phyloP scores from a whole-genome alignment of 2,888 invertebrate genomes.

The Cephalotes varians region DNA sequence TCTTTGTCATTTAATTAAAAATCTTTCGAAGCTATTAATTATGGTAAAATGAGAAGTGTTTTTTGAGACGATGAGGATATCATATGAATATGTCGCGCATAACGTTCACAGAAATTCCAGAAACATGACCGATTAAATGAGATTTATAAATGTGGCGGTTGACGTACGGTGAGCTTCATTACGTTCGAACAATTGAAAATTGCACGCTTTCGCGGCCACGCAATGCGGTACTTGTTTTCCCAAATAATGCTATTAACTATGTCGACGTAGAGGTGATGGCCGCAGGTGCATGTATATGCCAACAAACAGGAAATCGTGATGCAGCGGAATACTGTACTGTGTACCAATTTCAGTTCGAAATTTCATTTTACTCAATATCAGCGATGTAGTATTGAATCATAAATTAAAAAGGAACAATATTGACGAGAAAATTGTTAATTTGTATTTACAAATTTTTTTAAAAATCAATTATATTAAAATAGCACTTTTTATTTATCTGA shows the following conservation, averaged over 20 bases:
- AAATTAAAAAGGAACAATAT: constrained; percentile 15
- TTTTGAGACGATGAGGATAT: not conserved
- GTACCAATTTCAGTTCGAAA: constrained; percentile 36
- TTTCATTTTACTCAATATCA: constrained; percentile 22
- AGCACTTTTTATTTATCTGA: not conserved
- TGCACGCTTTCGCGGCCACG: constrained; percentile 45
- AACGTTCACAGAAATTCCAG: constrained; percentile 6
- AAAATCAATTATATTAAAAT: constrained; percentile 9
- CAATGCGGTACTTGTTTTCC: constrained; percentile 53
- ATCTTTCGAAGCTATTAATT: not conserved
- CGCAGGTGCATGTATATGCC: constrained; percentile 38
- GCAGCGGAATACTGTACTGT: constrained; percentile 9
- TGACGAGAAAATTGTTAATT: not conserved
- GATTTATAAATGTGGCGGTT: constrained; percentile 50
- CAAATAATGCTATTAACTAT: constrained; percentile 60
- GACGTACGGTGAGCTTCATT: constrained; percentile 55
- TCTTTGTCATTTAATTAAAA: constrained; percentile 14
- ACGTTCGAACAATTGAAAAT: constrained; percentile 62
- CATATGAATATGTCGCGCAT: constrained; percentile 4
- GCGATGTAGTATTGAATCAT: constrained; percentile 4
- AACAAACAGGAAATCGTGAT: constrained; percentile 54
- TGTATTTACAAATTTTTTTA: not conserved
- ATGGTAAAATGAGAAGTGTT: not conserved
- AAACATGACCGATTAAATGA: constrained; percentile 53
- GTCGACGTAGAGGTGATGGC: constrained; percentile 43